These are phyloP conservation scores for Aphelocoma coerulescens DNA, from an alignment of 2,113 vertebrate species.

Conservation along the genomic window DNA sequence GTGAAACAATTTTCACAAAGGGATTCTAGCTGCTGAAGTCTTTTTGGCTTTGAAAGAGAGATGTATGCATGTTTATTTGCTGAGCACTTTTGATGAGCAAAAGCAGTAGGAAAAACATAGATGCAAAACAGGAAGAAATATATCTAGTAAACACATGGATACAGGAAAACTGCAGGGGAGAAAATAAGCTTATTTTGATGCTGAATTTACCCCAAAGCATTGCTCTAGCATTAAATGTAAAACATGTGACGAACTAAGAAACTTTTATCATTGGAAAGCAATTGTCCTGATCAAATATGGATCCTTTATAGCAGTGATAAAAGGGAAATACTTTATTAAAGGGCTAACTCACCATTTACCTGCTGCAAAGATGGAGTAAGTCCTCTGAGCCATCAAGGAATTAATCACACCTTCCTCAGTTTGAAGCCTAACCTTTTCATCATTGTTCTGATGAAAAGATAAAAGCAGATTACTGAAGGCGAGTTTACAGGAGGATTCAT, in stretches of 20 bases:
- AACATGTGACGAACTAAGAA: neutral
- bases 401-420: neutral
- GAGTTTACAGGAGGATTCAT: neutral
- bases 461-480: neutral
- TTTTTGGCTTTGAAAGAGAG: constrained; percentile 2
- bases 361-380: neutral
- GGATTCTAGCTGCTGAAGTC: constrained; percentile 17
- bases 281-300: neutral
- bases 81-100: neutral
- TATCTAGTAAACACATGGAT: neutral
- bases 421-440: neutral
- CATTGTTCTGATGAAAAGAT: neutral
- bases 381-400: neutral
- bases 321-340: constrained; percentile 1
- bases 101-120: neutral
- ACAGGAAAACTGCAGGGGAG: neutral
- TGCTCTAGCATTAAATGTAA: neutral
- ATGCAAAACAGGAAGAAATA: neutral
- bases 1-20: neutral
- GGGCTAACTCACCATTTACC: neutral
- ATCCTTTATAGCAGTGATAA: neutral
- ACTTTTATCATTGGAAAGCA: neutral
- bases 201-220: neutral
- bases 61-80: constrained; percentile 7
- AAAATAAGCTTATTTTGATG: constrained; percentile 36